phyloP scores from a whole-genome alignment of 2,113 vertebrate genomes.

The Dermatemys mawii region DNA sequence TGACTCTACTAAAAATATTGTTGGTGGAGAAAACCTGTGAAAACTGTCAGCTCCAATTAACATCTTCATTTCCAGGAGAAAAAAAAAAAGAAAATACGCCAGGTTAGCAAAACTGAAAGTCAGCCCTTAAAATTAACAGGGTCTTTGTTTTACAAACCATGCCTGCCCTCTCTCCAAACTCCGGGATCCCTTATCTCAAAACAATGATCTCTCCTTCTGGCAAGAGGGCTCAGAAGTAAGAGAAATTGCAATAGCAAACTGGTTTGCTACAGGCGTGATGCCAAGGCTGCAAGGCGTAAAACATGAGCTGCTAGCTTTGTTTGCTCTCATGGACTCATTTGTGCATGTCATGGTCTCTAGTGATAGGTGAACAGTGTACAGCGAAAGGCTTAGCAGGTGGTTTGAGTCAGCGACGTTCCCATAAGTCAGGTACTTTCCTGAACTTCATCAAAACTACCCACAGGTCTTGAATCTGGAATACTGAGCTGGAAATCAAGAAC shows the following conservation, averaged over 20 bases:
- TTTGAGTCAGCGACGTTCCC: neutral
- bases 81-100: neutral
- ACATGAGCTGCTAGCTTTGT: neutral
- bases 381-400: neutral
- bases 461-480: neutral
- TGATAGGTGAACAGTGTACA: neutral
- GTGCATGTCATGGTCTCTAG: neutral
- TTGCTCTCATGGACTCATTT: no score
- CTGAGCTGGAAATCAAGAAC: neutral
- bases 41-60: constrained; percentile 60
- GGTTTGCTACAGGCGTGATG: neutral
- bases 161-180: neutral
- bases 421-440: neutral
- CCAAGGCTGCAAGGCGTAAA: neutral
- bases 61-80: constrained; percentile 69
- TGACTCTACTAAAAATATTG: constrained; percentile 33
- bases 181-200: neutral
- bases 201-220: neutral
- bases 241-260: neutral
- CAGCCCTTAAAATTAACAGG: constrained; percentile 42
- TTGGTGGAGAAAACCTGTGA: constrained; percentile 44
- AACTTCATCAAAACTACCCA: neutral
- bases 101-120: constrained; percentile 33
- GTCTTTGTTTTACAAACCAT: constrained; percentile 19
- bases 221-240: neutral